These are phyloP conservation scores for Trochalopteron elliotii DNA, from an alignment of 2,113 vertebrate genomes.

Conservation along the genomic window DNA sequence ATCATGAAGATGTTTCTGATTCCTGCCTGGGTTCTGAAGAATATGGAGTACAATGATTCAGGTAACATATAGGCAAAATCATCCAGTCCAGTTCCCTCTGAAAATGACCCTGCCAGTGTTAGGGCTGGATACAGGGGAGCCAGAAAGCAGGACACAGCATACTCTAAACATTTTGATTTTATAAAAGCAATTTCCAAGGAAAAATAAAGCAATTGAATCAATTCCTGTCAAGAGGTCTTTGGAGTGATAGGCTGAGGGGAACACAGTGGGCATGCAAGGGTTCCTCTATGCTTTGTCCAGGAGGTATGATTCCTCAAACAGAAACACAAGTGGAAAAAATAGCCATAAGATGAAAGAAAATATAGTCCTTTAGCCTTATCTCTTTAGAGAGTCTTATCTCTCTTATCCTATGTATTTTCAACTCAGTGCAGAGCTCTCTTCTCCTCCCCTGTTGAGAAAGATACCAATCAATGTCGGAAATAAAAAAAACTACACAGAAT, in stretches of 20 bases:
- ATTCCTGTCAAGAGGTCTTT: background rate
- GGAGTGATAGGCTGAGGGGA: background rate
- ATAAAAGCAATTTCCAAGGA: background rate
- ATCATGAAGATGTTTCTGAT: constrained; percentile 78
- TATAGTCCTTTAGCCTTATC: background rate
- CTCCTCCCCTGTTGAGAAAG: background rate
- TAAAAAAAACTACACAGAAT: background rate
- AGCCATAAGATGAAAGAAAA: background rate
- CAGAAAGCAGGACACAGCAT: background rate
- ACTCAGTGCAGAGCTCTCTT: background rate
- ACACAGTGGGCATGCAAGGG: background rate
- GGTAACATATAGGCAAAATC: background rate
- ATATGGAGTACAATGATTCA: background rate
- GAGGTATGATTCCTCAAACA: background rate
- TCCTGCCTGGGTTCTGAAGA: constrained; percentile 61
- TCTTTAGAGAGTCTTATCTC: background rate
- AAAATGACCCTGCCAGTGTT: background rate
- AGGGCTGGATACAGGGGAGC: background rate
- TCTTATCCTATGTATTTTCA: background rate
- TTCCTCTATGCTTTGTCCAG: background rate
- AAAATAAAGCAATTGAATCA: background rate
- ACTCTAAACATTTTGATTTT: background rate
- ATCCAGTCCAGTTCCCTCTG: background rate
- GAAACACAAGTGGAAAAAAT: background rate
- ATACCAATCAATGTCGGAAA: background rate